Percentiles rank a stretch among this genome's conserved stretches.
Evolutionary conservation across 2,797 vertebrate species (phyloP).

Genomic region (Monodelphis domestica): DNA sequence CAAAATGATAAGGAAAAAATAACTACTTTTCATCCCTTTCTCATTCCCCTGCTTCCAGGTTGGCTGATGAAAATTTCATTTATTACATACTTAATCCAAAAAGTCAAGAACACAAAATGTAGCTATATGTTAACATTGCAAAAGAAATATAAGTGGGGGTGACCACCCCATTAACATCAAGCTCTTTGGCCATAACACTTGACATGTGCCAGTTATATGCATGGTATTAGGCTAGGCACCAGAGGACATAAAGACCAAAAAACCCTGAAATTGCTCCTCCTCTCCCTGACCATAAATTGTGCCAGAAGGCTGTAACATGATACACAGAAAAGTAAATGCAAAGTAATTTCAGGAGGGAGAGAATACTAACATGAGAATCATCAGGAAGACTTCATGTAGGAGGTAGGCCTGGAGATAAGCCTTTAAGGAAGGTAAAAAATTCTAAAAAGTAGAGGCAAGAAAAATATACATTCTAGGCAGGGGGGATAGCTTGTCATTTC

Average conservation of each 20-base stretch:
- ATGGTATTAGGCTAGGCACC: background rate
- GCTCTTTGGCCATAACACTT: background rate
- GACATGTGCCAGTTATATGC: background rate
- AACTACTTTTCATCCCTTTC: too few species aligned
- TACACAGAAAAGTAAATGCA: background rate
- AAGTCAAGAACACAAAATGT: background rate
- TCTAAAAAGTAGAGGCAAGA: background rate
- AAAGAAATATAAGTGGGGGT: background rate
- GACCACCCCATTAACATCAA: background rate
- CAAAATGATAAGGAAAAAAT: background rate
- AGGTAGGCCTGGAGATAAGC: background rate
- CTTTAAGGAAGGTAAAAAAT: conserved; percentile 1
- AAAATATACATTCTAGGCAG: background rate
- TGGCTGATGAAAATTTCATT: background rate
- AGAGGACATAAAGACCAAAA: background rate
- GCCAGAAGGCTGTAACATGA: background rate
- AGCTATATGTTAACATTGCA: background rate
- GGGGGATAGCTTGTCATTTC: background rate
- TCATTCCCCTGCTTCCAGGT: background rate
- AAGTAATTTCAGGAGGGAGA: background rate
- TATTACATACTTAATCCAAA: background rate
- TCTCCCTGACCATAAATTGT: background rate
- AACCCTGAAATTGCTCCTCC: background rate
- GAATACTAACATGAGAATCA: background rate
- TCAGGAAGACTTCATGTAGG: background rate